Conservation (phyloP, 2,113 vertebrate genomes). For the Spea bombifrons region DNA sequence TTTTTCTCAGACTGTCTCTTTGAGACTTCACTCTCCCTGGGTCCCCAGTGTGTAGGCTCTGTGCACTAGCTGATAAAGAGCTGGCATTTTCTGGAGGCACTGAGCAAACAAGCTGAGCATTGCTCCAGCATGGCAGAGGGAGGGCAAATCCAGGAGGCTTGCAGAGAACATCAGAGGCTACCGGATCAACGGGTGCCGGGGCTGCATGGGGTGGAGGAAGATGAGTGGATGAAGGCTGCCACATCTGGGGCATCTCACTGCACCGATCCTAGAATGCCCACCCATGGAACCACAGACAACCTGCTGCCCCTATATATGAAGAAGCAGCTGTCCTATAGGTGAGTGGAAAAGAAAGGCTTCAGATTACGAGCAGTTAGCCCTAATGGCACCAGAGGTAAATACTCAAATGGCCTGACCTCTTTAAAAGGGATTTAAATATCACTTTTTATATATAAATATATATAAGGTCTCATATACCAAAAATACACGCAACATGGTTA, state of each 20-base stretch:
- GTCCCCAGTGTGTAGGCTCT: no score
- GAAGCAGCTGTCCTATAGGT: constrained; percentile 78
- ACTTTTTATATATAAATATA: no score
- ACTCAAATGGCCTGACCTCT: no score
- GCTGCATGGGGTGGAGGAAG: neutral
- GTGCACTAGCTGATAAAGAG: no score
- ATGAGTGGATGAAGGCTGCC: constrained; percentile 7
- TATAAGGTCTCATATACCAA: no score
- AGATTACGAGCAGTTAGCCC: no score
- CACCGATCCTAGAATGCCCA: neutral
- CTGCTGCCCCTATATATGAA: constrained; percentile 63
- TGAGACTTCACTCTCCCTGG: neutral
- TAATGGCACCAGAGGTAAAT: no score
- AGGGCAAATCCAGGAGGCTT: neutral
- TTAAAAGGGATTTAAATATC: no score
- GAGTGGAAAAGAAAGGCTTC: neutral
- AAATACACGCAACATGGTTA: no score
- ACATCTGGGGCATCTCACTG: neutral
- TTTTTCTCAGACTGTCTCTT: neutral
- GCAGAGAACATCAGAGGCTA: neutral
- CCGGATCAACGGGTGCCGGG: neutral
- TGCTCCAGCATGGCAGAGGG: constrained; percentile 29
- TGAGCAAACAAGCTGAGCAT: neutral
- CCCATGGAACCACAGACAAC: neutral
- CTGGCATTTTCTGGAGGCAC: neutral